Base-by-base conservation (phyloP, 37 sponge, comb jelly and placozoan genomes). In the Chondrosia reniformis region DNA sequence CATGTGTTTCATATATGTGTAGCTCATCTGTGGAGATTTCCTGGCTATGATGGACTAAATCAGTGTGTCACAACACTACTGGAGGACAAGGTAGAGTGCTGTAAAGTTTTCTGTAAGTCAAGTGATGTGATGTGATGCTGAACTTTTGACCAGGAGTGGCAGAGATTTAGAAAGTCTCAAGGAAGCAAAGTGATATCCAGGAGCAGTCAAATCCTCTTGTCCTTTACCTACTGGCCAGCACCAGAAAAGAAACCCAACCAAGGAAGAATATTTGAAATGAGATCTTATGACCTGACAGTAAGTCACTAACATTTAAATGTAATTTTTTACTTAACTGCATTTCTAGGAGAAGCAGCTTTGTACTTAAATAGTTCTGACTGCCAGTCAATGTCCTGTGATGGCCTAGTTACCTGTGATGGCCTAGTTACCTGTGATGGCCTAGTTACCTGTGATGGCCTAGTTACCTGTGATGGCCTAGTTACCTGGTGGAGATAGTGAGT, bases 181-280 rank as follows among this genome's bases (percentile, higher is more conserved):
- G 75, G 75, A 32, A 79, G 79, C 55, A 71, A 87, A 69, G 46
- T 94, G 21, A 28, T 39, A 7, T 56, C 52, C 1, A 76, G 87
- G 1, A 77, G 80, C 33, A 80, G 42, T 67, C 94, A 92, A 54
- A 54, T 95, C 33, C 25, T 89, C 24, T 75, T 89, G 24, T 91
- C 93, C n/a, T 95, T 95, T 79, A 80, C 90, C 0, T 95, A 89
- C 84, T 95, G 93, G 93, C 80, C 80, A 15, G 44, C 64, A 10
- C 38, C 42, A 22, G 72, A 22, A 10, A 34, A 34, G 9, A 15
- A 78, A 41, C 54, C 46, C 36, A 46, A n/a, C 19, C 38, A 64
- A 0, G 81, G 86, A 24, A 59, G 87, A 24, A 59, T 95, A 17
- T 95, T 72, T 67, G 96, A 95, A 65, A 55, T 95, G 80, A 74